Base-by-base conservation (phyloP, 2,113 vertebrate genomes). In the Calypte anna region DNA sequence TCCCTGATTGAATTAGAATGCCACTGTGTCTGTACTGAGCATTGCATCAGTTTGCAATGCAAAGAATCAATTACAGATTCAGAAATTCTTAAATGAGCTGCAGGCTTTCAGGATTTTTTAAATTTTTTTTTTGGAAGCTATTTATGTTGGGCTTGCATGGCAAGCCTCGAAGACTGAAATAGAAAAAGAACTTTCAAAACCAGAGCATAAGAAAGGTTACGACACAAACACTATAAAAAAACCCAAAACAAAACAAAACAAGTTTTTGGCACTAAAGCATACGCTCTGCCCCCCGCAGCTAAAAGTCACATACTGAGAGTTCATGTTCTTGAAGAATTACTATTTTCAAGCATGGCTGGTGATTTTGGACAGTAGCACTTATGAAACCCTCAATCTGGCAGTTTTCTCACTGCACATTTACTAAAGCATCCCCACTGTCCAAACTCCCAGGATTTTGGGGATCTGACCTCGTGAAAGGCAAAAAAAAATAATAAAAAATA, bases 301-400 rank as follows among this genome's bases (percentile, higher is more conserved):
- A 91, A 70, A 97, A 97, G 96, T 96, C 94, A 96, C 93, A 95
- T 58, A 91, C 94, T 91, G 91, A 92, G 96, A 96, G 79, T 79
- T 84, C 94, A 76, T 93, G 51, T 93, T 97, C 92, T 96, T 97
- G 92, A 94, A 93, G 94, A 98, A 97, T 96, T 92, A 96, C 96
- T 96, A 66, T 72, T 96, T 97, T 96, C 95, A 95, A 97, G 94
- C 77, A 77, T 76, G 95, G 91, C 92, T 97, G 92, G 94, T 98
- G 94, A 97, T 97, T 97, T 93, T 95, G 97, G 97, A 98, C 93
- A 97, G 96, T 83, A 95, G 95, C 81, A 95, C 70, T 96, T 96
- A 96, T 91, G 94, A 97, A 98, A 96, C 96, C 95, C 94, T 98
- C 96, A 97, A 97, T 97, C 95, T 96, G 96, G 87, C 66, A 94